A percentile compares a stretch with the other conserved stretches of the same genome.
phyloP scores from a whole-genome alignment of 2,888 invertebrate species.

The Cephalotes varians region DNA sequence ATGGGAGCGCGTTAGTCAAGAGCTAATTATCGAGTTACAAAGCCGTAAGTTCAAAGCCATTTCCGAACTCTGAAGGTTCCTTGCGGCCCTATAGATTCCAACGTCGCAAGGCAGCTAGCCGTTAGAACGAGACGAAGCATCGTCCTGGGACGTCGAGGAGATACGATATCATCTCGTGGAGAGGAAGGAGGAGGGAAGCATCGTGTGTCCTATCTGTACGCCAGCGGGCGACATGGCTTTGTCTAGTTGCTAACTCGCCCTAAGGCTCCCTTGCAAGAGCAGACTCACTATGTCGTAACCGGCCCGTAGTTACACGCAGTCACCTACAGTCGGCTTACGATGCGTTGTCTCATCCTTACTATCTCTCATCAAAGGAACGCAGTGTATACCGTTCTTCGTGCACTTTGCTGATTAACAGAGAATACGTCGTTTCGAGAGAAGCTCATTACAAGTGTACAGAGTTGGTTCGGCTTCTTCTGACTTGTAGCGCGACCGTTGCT shows the following conservation, averaged over 20 bases:
- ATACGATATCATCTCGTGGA: constrained; percentile 39
- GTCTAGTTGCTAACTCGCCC: constrained; percentile 26
- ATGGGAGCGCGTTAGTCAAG: constrained; percentile 25
- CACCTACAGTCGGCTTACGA: constrained; percentile 32
- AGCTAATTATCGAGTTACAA: constrained; percentile 53
- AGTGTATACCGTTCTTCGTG: background rate
- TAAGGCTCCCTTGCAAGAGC: constrained; percentile 40
- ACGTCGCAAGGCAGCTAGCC: constrained; percentile 1
- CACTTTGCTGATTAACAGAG: constrained; percentile 35
- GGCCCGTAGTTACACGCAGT: constrained; percentile 46
- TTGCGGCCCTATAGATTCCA: constrained; percentile 41
- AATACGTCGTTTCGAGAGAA: background rate
- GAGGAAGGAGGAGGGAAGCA: constrained; percentile 9
- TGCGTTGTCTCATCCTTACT: constrained; percentile 37
- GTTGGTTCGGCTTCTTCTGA: constrained; percentile 1
- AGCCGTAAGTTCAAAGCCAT: constrained; percentile 42
- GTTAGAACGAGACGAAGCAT: constrained; percentile 44
- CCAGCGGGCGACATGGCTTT: constrained; percentile 34
- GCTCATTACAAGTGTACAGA: constrained; percentile 5
- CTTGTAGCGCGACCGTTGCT: background rate
- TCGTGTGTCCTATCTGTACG: constrained; percentile 53
- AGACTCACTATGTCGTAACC: constrained; percentile 29
- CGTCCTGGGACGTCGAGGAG: constrained; percentile 43
- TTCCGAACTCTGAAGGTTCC: constrained; percentile 35
- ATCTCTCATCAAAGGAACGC: constrained; percentile 52